Evolutionary conservation across 2,797 vertebrate genomes (phyloP), one percentile per base, ranked within the genome.

Genomic region (Ispidina lecontei): DNA sequence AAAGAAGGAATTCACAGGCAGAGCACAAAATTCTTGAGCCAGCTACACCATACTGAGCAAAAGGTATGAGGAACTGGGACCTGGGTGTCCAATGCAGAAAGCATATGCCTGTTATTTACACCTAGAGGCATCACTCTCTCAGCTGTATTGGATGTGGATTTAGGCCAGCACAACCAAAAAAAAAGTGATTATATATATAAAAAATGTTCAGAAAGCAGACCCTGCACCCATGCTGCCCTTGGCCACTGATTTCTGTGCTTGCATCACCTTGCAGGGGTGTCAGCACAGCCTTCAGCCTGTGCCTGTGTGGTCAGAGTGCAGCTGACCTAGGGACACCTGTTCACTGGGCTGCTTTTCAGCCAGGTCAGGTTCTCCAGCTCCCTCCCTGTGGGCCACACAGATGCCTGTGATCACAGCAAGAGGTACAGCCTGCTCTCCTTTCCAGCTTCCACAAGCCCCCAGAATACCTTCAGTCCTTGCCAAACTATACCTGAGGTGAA

Each of bases 51-150:
- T 39, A 81, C 67, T 72, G 83, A 86, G 91, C 72, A 78, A 89
- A 75, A 87, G 67, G 70, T 58, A 89, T 0, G 15, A 85, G 39
- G 67, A 92, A 65, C 79, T 33, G 41, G 51, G 58, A 90, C 69
- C 58, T 0, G 0, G 58, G 44, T 23, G 47, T 84, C 73, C 90
- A 83, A 86, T 0, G 11, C 80, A 92, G 90, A 81, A 47, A 81
- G n/a, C 39, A 59, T 91, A 96, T 94, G 80, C 91, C 95, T 90
- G 29, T 91, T 90, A 94, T 67, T 91, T 90, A 93, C 63, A 94
- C 70, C 88, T 75, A 44, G 67, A 78, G 77, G 70, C 59, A 88
- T 44, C 39, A 23, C 35, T 47, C 64, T 59, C 64, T 87, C 7
- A 0, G n/a, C 65, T 71, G 31, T 2, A 85, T 25, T 54, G 46